Evolutionary conservation across 1,140 invertebrate genomes (phyloP).

Genomic region (Mesaphorura yosii): DNA sequence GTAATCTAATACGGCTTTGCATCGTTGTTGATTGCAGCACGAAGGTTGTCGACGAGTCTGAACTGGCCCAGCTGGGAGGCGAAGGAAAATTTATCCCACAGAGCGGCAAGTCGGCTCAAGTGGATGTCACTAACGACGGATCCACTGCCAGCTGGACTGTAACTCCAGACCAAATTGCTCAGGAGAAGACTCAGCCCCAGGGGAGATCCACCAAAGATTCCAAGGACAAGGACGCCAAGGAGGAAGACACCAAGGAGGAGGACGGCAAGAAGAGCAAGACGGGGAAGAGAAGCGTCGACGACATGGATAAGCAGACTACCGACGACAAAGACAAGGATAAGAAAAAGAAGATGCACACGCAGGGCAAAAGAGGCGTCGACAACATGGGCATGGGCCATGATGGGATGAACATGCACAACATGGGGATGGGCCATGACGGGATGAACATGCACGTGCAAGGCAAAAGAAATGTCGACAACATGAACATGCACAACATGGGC

Average conservation of each 20-base stretch:
- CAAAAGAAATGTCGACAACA: too few relatives aligned
- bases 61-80: neutral
- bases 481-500: too few relatives aligned
- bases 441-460: too few relatives aligned
- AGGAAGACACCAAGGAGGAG: neutral
- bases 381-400: too few relatives aligned
- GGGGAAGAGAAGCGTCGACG: neutral
- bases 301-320: neutral
- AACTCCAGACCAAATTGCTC: conserved; percentile 4
- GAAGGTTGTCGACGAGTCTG: conserved; percentile 7
- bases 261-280: neutral
- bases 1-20: neutral
- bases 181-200: neutral
- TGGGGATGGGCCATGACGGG: too few relatives aligned
- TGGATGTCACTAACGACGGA: neutral
- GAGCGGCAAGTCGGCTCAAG: conserved; percentile 2
- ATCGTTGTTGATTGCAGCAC: neutral
- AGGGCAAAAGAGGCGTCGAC: too few relatives aligned
- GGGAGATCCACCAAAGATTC: neutral
- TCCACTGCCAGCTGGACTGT: conserved; percentile 8
- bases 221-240: conserved; percentile 4
- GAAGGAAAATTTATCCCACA: neutral
- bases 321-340: too few relatives aligned
- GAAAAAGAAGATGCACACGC: too few relatives aligned
- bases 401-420: too few relatives aligned